These are phyloP conservation scores for Mnemiopsis leidyi DNA, from an alignment of 37 sponge, comb jelly and placozoan genomes.

Conservation along the genomic window DNA sequence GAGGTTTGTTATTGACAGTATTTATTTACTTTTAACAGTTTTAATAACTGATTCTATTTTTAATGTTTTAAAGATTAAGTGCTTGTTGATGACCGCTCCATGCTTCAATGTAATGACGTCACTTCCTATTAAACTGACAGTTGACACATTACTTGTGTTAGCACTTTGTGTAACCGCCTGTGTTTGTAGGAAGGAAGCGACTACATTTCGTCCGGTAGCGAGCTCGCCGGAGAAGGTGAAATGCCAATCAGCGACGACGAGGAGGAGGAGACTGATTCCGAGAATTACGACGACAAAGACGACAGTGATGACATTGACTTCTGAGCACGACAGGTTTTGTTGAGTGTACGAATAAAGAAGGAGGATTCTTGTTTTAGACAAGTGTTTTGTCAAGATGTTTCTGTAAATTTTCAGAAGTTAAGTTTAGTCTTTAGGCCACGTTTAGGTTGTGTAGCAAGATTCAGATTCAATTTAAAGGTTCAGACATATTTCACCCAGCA, in stretches of 20 bases:
- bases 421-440: no score
- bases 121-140: not conserved
- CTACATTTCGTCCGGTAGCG: constrained; percentile 50
- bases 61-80: no score
- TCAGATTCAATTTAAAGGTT: not conserved
- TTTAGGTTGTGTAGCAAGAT: no score
- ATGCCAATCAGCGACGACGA: constrained; percentile 49
- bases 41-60: no score
- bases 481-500: not conserved
- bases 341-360: no score
- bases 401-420: not conserved
- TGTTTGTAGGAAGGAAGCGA: constrained; percentile 36
- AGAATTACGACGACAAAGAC: constrained; percentile 56
- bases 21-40: no score
- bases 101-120: not conserved
- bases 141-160: not conserved
- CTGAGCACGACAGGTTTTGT: no score
- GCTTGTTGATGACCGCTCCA: no score
- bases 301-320: constrained; percentile 63
- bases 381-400: not conserved
- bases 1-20: not conserved
- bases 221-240: constrained; percentile 57
- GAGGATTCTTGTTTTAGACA: no score
- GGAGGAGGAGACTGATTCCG: constrained; percentile 46
- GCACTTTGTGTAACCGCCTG: no score